Evolutionary conservation across 1,140 invertebrate species (phyloP), one percentile per base, ranked within the genome.

Genomic region (Drosophila azteca): DNA sequence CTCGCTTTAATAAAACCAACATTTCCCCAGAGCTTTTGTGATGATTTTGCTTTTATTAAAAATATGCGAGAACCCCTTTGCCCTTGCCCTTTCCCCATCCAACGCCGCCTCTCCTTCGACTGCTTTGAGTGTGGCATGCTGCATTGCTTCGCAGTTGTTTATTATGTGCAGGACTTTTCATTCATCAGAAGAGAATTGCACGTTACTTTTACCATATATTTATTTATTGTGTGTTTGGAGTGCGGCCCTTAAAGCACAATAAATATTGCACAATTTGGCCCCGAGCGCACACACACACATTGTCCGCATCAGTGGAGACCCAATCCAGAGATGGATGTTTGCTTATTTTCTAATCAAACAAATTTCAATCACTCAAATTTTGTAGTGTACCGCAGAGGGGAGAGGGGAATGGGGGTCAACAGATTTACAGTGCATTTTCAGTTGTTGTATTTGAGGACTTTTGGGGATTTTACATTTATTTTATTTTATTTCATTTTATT

Each of bases 31-130:
- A 71, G 78, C 74, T 75, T 81, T 82, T 75, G 79, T 81, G 78
- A 78, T 78, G 74, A 62, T 87, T 85, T 82, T 85, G 74, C 69
- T 87, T 85, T 85, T 87, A 85, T 87, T 87, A 88, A 87, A 85
- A 85, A 74, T 66, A 69, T 54, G 29, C 35, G 35, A 5, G 63
- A 39, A 39, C 46, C 26, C 20, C 46, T 29, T 60, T 41, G 13
- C 43, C 22, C 50, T 26, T 26, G 0, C 17, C 17, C 46, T 29
- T 57, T 41, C 9, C 43, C 17, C 50, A 5, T 5, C 24, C 4
- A 26, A 5, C 24, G 4, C 0, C 35, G 41, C 15, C 20, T 7
- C 49, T 17, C 17, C 46, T 17, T 39, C 35, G 9, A 41, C 24
- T 29, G 15, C 43, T 53, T 63, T 59, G 20, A 31, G 48, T 39